A percentile compares a stretch with the other conserved stretches of the same genome.
Conservation (phyloP, 2,797 vertebrate species). For the Leucoraja ocellata region DNA sequence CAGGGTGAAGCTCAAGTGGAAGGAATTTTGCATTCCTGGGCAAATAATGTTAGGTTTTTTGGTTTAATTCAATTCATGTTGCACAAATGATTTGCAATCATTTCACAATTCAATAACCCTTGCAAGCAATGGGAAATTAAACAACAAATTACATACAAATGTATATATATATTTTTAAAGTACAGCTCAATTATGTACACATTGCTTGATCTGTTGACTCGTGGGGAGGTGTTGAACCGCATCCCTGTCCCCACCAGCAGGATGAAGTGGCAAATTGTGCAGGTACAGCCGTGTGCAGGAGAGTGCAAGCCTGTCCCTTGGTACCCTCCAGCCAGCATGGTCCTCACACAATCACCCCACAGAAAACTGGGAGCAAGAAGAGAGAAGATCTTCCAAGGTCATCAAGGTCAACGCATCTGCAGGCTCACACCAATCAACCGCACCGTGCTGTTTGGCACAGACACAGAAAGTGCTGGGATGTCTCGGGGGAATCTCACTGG, state of each 20-base stretch:
- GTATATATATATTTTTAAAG: conserved; percentile 22
- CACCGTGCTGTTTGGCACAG: conserved; percentile 64
- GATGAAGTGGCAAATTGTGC: conserved; percentile 9
- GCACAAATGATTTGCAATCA: not conserved
- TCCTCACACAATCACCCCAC: not conserved
- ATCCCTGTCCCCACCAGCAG: not conserved
- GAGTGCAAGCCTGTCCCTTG: not conserved
- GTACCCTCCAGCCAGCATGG: not conserved
- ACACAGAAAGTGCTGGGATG: conserved; percentile 58
- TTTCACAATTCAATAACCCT: not conserved
- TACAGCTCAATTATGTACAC: conserved; percentile 26
- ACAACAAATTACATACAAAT: not conserved
- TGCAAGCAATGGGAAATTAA: not conserved
- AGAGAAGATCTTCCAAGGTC: not conserved
- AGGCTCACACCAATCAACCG: conserved; percentile 52
- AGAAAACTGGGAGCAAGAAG: not conserved
- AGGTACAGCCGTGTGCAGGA: not conserved
- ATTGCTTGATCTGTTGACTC: not conserved
- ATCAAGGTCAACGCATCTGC: conserved; percentile 42
- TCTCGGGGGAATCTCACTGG: conserved; percentile 87
- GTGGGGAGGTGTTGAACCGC: not conserved
- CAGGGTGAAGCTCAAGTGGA: too few species aligned
- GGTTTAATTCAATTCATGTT: not conserved
- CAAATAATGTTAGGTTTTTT: not conserved
- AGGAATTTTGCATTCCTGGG: too few species aligned